These are phyloP conservation scores for Erannis defoliaria DNA, from an alignment of 2,888 invertebrate genomes.

Conservation along the genomic window DNA sequence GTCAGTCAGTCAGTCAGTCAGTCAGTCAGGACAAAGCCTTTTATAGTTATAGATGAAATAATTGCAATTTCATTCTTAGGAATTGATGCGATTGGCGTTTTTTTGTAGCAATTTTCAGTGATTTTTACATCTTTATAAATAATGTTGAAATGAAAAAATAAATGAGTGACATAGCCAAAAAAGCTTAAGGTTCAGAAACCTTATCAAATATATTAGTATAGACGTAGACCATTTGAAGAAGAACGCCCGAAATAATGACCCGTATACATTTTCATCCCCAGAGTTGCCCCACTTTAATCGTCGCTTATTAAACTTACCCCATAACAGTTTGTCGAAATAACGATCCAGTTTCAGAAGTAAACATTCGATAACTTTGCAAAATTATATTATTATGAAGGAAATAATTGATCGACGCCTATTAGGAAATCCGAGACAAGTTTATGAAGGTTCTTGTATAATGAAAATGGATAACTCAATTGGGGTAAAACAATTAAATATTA, in stretches of 20 bases:
- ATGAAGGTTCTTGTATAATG: slow-evolving; percentile 32
- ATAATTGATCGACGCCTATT: slow-evolving; percentile 40
- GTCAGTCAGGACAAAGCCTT: too few relatives aligned
- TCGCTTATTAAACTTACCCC: slow-evolving; percentile 73
- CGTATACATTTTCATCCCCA: slow-evolving; percentile 51
- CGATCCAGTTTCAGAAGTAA: slow-evolving; percentile 65
- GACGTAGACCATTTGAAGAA: too few relatives aligned
- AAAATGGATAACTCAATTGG: slow-evolving; percentile 39
- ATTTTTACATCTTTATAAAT: too few relatives aligned
- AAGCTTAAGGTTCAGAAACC: too few relatives aligned
- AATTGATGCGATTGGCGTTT: too few relatives aligned
- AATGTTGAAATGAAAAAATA: too few relatives aligned
- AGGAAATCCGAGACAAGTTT: slow-evolving; percentile 43
- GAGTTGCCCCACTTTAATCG: slow-evolving; percentile 67
- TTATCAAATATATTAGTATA: too few relatives aligned
- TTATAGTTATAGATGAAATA: too few relatives aligned
- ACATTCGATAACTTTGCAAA: slow-evolving; percentile 61
- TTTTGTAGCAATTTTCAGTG: too few relatives aligned
- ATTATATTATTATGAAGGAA: slow-evolving; percentile 37
- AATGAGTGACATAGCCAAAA: too few relatives aligned
- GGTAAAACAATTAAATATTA: slow-evolving; percentile 32
- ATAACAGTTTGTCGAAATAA: slow-evolving; percentile 61
- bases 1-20: too few relatives aligned
- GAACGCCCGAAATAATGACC: slow-evolving; percentile 5
- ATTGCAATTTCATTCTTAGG: too few relatives aligned